These are phyloP conservation scores for Agrilus biguttatus DNA, from an alignment of 2,888 invertebrate genomes.

Conservation along the genomic window DNA sequence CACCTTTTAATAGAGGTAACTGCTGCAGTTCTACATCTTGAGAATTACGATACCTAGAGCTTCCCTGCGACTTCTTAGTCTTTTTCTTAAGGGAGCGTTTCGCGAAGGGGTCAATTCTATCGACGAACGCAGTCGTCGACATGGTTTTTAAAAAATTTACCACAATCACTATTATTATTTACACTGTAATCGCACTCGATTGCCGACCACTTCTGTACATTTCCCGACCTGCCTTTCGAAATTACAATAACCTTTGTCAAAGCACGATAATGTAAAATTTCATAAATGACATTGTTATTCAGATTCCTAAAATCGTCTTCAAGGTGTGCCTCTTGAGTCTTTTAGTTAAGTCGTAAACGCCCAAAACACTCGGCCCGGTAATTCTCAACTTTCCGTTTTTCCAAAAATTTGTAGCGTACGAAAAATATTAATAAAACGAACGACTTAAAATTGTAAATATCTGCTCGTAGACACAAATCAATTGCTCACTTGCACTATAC, in stretches of 20 bases:
- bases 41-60: conserved; percentile 95
- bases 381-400: conserved; percentile 7
- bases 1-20: conserved; percentile 94
- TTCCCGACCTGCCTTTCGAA: conserved; percentile 16
- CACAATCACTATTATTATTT: conserved; percentile 8
- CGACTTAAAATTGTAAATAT: no score
- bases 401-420: conserved; percentile 6
- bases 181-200: conserved; percentile 18
- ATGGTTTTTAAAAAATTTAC: conserved; percentile 23
- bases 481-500: conserved; percentile 19
- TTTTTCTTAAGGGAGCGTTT: conserved; percentile 97
- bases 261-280: conserved; percentile 22
- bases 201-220: conserved; percentile 22
- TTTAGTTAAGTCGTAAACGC: conserved; percentile 26
- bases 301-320: conserved; percentile 25
- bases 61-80: conserved; percentile 97
- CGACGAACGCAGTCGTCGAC: conserved; percentile 89
- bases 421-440: conserved; percentile 1
- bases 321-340: conserved; percentile 20
- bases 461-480: no score
- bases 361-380: conserved; percentile 20
- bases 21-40: conserved; percentile 95
- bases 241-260: conserved; percentile 21
- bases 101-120: conserved; percentile 98
- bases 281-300: conserved; percentile 11